A percentile compares a stretch with the other conserved stretches of the same genome.
phyloP scores from a whole-genome alignment of 2,113 vertebrate species.

The Anser cygnoides region DNA sequence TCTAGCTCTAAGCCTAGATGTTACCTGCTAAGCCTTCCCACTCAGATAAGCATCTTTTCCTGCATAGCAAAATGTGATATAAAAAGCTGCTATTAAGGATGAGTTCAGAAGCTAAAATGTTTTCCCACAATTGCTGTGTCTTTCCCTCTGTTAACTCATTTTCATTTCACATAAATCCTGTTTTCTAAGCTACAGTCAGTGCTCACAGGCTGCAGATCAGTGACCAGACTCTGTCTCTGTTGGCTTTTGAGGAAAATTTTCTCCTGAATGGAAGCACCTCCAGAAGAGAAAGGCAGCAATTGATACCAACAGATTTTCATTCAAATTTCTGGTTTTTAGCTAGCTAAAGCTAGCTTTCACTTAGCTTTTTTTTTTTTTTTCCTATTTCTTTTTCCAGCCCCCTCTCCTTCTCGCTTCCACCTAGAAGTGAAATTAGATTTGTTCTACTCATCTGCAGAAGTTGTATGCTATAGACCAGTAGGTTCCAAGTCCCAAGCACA shows the following conservation, averaged over 20 bases:
- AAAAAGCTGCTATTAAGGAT: background rate
- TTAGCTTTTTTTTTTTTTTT: background rate
- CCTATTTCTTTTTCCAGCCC: background rate
- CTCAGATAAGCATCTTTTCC: background rate
- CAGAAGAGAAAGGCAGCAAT: background rate
- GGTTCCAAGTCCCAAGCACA: background rate
- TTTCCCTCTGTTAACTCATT: background rate
- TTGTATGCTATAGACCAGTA: fast-evolving
- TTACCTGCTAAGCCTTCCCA: background rate
- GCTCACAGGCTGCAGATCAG: background rate
- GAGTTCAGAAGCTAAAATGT: background rate
- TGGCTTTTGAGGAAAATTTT: background rate
- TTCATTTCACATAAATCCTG: background rate
- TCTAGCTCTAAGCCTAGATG: background rate
- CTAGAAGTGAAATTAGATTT: background rate
- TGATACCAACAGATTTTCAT: background rate
- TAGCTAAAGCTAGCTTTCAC: background rate
- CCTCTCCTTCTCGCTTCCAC: background rate
- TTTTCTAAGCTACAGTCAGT: background rate
- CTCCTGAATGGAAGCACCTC: background rate
- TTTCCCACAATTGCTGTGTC: background rate
- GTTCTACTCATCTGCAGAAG: background rate
- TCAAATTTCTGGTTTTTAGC: background rate
- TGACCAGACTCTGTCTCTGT: background rate
- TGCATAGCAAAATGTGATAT: background rate